Conservation (phyloP, 92 coral and sea anemone species). For the Umimayanthus kanabou region DNA sequence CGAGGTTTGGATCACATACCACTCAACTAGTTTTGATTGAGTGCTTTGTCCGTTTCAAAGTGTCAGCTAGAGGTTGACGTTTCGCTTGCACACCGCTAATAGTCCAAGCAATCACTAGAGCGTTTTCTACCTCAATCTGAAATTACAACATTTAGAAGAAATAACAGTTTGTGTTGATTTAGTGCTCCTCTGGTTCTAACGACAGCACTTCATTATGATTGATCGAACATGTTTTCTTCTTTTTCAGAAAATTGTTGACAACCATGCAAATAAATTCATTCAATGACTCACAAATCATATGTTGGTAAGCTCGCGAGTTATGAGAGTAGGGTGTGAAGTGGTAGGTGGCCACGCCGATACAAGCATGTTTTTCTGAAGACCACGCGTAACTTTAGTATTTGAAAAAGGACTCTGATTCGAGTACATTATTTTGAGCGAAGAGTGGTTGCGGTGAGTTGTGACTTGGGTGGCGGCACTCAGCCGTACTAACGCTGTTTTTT, state of each 20-base stretch:
- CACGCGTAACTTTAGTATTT: no score
- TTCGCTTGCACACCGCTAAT: not conserved
- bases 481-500: no score
- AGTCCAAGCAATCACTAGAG: not conserved
- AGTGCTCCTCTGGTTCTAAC: not conserved
- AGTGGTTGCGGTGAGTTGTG: no score
- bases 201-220: not conserved
- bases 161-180: not conserved
- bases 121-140: not conserved
- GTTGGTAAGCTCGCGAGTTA: no score
- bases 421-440: no score
- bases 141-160: not conserved
- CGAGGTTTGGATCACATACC: not conserved
- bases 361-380: no score
- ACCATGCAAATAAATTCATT: not conserved
- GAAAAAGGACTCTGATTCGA: no score
- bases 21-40: not conserved
- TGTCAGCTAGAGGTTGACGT: not conserved
- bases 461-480: no score
- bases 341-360: no score
- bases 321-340: no score
- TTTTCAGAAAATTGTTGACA: not conserved
- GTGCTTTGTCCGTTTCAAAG: not conserved
- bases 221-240: not conserved
- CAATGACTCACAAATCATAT: not conserved